These are phyloP conservation scores for Aproaerema taeniolella DNA, from an alignment of 2,888 invertebrate species.

Conservation along the genomic window DNA sequence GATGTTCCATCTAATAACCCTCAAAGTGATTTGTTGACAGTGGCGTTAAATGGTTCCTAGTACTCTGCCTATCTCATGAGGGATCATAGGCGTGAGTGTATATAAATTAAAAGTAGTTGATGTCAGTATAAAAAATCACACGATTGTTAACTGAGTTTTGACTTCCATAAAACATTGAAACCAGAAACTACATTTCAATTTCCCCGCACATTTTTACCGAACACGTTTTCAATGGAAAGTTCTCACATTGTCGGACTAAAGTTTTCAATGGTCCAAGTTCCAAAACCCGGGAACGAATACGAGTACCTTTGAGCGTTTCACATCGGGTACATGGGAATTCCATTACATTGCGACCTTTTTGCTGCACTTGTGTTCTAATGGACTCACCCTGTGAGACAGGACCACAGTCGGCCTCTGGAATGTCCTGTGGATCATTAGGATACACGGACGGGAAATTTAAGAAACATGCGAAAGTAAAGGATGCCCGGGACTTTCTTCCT, in stretches of 20 bases:
- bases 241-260: constrained; percentile 7
- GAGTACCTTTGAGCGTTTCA: constrained; percentile 5
- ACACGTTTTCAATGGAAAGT: constrained; percentile 1
- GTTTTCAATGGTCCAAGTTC: constrained; percentile 5
- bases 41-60: not conserved
- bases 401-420: constrained; percentile 12
- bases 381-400: constrained; percentile 24
- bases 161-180: too few species aligned
- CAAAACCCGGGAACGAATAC: constrained; percentile 1
- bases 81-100: not conserved
- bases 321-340: constrained; percentile 40
- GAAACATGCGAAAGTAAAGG: too few species aligned
- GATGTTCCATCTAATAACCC: too few species aligned
- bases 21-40: too few species aligned
- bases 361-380: constrained; percentile 41
- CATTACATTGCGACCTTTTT: constrained; percentile 44
- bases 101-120: too few species aligned
- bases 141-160: too few species aligned
- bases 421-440: too few species aligned
- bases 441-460: too few species aligned
- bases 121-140: too few species aligned
- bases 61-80: not conserved
- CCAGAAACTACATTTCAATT: too few species aligned
- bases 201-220: not conserved
- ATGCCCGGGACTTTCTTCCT: too few species aligned